Base-by-base conservation (phyloP, 2,113 vertebrate species). In the Odontesthes bonariensis region DNA sequence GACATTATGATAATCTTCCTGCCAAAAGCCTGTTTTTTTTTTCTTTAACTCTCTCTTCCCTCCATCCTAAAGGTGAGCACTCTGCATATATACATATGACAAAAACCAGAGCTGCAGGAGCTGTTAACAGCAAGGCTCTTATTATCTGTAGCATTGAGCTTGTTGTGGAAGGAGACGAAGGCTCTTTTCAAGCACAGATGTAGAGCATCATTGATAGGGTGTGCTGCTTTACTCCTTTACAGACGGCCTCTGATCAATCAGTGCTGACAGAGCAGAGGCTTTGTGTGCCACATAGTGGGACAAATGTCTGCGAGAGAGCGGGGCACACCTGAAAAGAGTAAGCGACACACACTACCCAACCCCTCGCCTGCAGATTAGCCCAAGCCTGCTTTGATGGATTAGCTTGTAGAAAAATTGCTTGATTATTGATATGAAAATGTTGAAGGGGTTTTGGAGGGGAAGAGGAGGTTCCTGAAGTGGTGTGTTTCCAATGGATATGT, bases 341-440 rank as follows among this genome's bases (percentile, higher is more conserved):
- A 94, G 94, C 90, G 81, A 92, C 82, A 11, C 91, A 85, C 92
- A 90, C 69, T 69, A 86, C 79, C 75, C 84, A 63, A 58, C 73
- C 77, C 79, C 69, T 73, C 35, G 73, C 83, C 73, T 73, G 92
- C 95, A 96, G 97, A 98, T 99, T 99, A 99, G 95, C 95, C 93
- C 92, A 95, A 95, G 95, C 94, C 92, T 92, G 96, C 96, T 98
- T 97, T 98, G 97, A 97, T 97, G 97, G 97, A 98, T 99, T 98
- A 99, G 96, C 96, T 97, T 95, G 95, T 96, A 94, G 94, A 92
- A 94, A 97, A 98, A 98, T 97, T 97, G 96, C 96, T 96, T 92
- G 95, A 98, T 99, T 94, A 97, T 98, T 98, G 98, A 98, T 98
- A 98, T 97, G 97, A 98, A 98, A 98, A 97, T 98, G 95, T 96